phyloP scores from a whole-genome alignment of 2,113 vertebrate species.

The Nothoprocta pentlandii region DNA sequence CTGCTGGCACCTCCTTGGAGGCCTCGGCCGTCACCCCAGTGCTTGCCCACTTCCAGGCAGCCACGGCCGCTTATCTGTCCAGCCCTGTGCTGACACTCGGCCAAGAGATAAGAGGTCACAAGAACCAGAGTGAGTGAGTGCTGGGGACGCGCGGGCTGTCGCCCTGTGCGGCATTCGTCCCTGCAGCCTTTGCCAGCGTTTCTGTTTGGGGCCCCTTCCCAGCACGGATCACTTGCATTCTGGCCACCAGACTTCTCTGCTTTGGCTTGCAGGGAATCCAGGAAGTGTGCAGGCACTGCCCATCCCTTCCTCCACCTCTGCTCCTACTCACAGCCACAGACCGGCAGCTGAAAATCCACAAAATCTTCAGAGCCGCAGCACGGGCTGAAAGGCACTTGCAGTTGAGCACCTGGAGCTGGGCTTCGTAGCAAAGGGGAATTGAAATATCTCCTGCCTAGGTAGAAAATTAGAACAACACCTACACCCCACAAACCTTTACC shows the following conservation, averaged over 20 bases:
- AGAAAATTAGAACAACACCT: background rate
- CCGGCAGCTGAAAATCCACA: background rate
- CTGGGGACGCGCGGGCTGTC: background rate
- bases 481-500: background rate
- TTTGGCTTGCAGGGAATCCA: background rate
- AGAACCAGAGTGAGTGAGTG: background rate
- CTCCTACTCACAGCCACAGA: background rate
- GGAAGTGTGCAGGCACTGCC: background rate
- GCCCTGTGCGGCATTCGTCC: background rate
- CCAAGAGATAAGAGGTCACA: slow-evolving; percentile 25
- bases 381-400: background rate
- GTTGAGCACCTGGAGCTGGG: background rate
- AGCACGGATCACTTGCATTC: background rate
- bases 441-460: background rate
- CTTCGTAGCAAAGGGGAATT: background rate
- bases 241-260: slow-evolving; percentile 12
- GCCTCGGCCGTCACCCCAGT: slow-evolving; percentile 12
- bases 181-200: background rate
- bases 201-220: background rate
- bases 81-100: background rate
- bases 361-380: background rate
- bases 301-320: background rate
- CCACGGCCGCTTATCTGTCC: background rate
- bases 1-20: background rate
- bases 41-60: slow-evolving; percentile 21